phyloP scores from a whole-genome alignment of 2,888 invertebrate species.

The Sinopyrophorus schimmeli region DNA sequence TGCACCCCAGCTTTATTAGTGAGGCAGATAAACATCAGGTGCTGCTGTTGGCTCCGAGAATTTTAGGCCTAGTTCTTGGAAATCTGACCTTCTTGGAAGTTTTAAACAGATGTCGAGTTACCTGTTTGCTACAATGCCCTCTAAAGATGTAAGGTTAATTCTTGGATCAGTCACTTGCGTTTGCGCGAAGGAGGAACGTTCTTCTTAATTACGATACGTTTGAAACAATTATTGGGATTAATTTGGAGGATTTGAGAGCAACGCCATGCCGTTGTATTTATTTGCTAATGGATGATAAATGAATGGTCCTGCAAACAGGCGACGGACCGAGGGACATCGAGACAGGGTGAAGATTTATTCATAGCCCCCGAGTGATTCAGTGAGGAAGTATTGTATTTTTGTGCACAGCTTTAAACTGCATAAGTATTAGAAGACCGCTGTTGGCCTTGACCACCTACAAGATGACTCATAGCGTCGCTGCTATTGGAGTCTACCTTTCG shows the following conservation, averaged over 20 bases:
- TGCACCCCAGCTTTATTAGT: slow-evolving; percentile 17
- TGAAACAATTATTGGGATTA: slow-evolving; percentile 1
- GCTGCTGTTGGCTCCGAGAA: slow-evolving; percentile 46
- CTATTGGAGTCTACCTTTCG: slow-evolving; percentile 33
- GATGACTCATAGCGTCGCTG: slow-evolving; percentile 38
- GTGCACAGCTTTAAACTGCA: slow-evolving; percentile 37
- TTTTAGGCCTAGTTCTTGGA: slow-evolving; percentile 47
- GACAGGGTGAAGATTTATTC: too few species aligned
- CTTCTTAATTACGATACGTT: too few species aligned
- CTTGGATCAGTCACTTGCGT: too few species aligned
- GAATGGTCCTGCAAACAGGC: too few species aligned
- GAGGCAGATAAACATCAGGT: slow-evolving; percentile 41
- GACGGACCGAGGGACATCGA: too few species aligned
- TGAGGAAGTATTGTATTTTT: slow-evolving; percentile 36
- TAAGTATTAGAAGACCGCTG: slow-evolving; percentile 45
- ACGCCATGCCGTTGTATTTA: too few species aligned
- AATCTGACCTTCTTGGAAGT: slow-evolving; percentile 38
- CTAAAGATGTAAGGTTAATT: slow-evolving; percentile 12
- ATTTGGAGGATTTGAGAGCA: too few species aligned
- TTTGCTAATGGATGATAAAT: too few species aligned
- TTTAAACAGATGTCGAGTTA: slow-evolving; percentile 34
- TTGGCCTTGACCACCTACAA: slow-evolving; percentile 49
- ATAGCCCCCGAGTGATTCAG: slow-evolving; percentile 28
- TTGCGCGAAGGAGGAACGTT: too few species aligned
- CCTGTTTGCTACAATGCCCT: slow-evolving; percentile 31